Evolutionary conservation across 2,113 vertebrate species (phyloP).

Genomic region (Ctenodactylus gundi): DNA sequence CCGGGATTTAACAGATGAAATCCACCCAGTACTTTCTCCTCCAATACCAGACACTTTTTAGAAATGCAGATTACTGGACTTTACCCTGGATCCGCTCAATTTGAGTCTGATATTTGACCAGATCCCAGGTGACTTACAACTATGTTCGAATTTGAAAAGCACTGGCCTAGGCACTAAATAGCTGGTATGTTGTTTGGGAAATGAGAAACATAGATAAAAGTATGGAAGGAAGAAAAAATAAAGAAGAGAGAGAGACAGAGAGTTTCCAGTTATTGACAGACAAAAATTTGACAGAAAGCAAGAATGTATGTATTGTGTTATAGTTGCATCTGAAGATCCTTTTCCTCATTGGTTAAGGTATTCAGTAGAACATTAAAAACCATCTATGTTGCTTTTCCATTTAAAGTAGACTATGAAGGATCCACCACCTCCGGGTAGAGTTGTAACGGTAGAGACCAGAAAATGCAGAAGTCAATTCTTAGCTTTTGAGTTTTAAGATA

Average conservation of each 20-base stretch:
- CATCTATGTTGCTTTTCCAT: neutral
- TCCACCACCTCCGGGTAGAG: neutral
- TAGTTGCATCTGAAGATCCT: neutral
- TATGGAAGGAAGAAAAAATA: too few species aligned
- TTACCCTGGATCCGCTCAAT: neutral
- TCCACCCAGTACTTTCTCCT: neutral
- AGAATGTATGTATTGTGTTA: neutral
- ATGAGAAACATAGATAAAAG: neutral
- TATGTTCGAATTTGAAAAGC: neutral
- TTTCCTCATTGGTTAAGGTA: neutral
- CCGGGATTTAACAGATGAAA: neutral
- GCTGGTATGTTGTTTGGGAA: neutral
- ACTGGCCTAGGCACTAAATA: neutral
- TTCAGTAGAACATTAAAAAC: neutral
- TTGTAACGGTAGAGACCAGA: neutral
- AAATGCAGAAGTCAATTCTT: neutral
- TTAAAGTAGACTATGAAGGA: neutral
- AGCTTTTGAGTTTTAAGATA: neutral
- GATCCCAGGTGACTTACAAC: too few species aligned
- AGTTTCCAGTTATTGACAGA: neutral
- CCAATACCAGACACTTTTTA: too few species aligned
- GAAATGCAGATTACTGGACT: neutral
- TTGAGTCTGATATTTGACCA: neutral
- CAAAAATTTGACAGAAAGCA: neutral
- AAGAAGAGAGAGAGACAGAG: too few species aligned